These are phyloP conservation scores for Sturnira hondurensis DNA, from an alignment of 2,113 vertebrate genomes.

Conservation along the genomic window DNA sequence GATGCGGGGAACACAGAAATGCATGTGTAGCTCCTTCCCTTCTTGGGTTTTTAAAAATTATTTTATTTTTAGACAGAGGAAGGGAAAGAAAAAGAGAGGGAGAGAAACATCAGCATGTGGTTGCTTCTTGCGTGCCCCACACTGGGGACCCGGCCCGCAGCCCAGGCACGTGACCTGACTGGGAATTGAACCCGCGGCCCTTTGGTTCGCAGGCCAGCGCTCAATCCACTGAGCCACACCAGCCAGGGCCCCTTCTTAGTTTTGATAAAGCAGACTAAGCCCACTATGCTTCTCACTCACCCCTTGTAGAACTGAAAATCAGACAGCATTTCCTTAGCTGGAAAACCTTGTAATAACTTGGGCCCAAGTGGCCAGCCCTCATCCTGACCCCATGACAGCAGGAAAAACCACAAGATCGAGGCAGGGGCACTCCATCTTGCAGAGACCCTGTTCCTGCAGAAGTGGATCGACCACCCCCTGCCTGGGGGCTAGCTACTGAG, in stretches of 20 bases:
- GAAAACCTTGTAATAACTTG: not conserved
- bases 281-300: too few species aligned
- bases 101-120: too few species aligned
- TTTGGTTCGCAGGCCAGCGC: too few species aligned
- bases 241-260: not conserved
- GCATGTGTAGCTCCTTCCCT: too few species aligned
- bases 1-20: not conserved
- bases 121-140: too few species aligned
- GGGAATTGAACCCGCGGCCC: too few species aligned
- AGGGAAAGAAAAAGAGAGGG: too few species aligned
- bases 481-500: not conserved
- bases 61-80: too few species aligned
- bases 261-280: not conserved
- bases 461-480: not conserved
- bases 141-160: too few species aligned
- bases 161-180: too few species aligned
- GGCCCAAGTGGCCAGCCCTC: not conserved
- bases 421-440: rapidly evolving
- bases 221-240: too few species aligned
- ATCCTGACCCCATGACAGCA: not conserved
- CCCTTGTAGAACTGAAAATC: not conserved
- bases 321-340: not conserved
- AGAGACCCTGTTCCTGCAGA: not conserved
- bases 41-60: not conserved
- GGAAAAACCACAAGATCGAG: not conserved